Evolutionary conservation across 2,888 invertebrate genomes (phyloP).

Genomic region (Ephialtes manifestator): DNA sequence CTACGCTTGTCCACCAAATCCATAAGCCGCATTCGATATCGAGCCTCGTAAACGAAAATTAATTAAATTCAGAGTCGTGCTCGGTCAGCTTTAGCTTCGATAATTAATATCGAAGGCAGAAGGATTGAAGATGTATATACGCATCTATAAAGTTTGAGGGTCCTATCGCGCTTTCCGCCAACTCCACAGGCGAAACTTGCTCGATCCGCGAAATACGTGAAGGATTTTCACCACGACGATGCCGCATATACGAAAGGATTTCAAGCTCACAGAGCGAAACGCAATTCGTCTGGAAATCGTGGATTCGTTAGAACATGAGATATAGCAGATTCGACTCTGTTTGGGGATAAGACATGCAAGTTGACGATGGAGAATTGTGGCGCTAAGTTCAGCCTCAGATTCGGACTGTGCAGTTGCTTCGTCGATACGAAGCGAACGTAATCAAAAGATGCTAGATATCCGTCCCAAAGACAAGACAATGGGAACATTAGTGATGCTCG

Average conservation of each 20-base stretch:
- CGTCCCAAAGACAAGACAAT: conserved; percentile 77
- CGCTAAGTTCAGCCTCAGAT: conserved; percentile 12
- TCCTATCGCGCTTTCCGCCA: conserved; percentile 74
- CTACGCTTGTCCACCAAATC: conserved; percentile 56
- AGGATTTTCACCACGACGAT: conserved; percentile 68
- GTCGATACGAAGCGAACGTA: conserved; percentile 52
- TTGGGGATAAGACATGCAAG: conserved; percentile 33
- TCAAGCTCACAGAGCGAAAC: not conserved
- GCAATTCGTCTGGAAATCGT: conserved; percentile 8
- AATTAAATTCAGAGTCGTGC: conserved; percentile 66
- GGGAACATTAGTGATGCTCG: conserved; percentile 80
- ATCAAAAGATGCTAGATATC: conserved; percentile 71
- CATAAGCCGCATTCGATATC: not conserved
- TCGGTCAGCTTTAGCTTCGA: conserved; percentile 58
- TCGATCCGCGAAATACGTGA: conserved; percentile 66
- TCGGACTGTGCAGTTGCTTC: conserved; percentile 48
- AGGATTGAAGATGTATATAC: conserved; percentile 25
- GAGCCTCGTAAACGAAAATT: conserved; percentile 55
- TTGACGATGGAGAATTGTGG: not conserved
- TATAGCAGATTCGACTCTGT: conserved; percentile 5
- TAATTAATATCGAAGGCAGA: conserved; percentile 60
- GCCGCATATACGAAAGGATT: conserved; percentile 19
- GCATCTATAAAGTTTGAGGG: conserved; percentile 36
- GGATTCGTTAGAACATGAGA: conserved; percentile 7
- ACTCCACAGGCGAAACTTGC: conserved; percentile 67